Evolutionary conservation across 2,888 invertebrate species (phyloP).

Genomic region (Torymus texanus): DNA sequence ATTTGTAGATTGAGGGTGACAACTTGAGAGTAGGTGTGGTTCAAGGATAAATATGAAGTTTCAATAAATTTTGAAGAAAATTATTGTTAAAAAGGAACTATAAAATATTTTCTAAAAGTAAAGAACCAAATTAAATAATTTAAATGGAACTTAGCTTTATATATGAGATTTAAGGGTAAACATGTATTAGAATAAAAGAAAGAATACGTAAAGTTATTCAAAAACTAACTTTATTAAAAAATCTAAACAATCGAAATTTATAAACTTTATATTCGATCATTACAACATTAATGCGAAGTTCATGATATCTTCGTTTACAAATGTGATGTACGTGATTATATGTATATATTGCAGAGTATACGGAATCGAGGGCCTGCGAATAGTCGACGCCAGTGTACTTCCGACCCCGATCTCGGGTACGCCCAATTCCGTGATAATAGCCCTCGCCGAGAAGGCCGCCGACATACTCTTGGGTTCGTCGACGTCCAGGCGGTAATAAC

Average conservation of each 20-base stretch:
- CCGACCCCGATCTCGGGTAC: slow-evolving; percentile 87
- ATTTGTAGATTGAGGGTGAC: no score
- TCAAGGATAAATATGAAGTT: no score
- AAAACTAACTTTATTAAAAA: slow-evolving; percentile 57
- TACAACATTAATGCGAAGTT: slow-evolving; percentile 45
- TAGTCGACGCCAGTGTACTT: slow-evolving; percentile 89
- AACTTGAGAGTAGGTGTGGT: no score
- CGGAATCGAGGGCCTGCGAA: slow-evolving; percentile 80
- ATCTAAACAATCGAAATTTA: slow-evolving; percentile 52
- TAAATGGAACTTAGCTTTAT: no score
- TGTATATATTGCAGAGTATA: slow-evolving; percentile 77
- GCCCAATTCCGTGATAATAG: slow-evolving; percentile 82
- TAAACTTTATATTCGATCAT: slow-evolving; percentile 49
- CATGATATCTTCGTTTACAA: background rate
- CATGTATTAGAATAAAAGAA: background rate
- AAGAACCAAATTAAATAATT: no score
- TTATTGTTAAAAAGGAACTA: no score
- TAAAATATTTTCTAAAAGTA: no score
- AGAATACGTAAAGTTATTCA: slow-evolving; percentile 17
- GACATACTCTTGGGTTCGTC: slow-evolving; percentile 75
- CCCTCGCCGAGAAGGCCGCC: slow-evolving; percentile 81
- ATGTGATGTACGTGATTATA: background rate
- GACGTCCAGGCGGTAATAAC: slow-evolving; percentile 11
- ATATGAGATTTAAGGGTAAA: no score
- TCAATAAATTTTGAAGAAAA: no score